Percentiles rank a stretch among this genome's conserved stretches.
phyloP scores from a whole-genome alignment of 2,888 invertebrate species.

The Arctia plantaginis region DNA sequence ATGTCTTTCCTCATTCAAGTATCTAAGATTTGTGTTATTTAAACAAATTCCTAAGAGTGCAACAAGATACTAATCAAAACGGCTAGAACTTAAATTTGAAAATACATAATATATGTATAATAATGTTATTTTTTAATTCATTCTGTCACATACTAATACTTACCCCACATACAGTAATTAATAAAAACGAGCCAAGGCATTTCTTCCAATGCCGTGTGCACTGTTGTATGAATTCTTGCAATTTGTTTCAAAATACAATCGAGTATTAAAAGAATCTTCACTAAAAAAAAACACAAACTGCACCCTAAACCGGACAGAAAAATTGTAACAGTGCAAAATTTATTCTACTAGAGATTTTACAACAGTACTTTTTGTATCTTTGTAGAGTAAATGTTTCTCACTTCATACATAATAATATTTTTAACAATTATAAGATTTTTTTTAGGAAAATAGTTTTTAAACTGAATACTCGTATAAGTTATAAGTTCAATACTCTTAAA shows the following conservation, averaged over 20 bases:
- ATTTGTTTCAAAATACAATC: constrained; percentile 6
- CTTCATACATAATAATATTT: not conserved
- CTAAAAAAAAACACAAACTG: not conserved
- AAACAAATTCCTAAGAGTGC: not conserved
- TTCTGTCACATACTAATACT: not conserved
- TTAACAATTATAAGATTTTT: too few relatives aligned
- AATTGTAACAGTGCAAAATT: not conserved
- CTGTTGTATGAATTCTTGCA: constrained; percentile 12
- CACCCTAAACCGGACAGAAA: not conserved
- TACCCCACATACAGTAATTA: constrained; percentile 1
- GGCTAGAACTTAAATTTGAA: not conserved
- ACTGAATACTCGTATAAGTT: too few relatives aligned
- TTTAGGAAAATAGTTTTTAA: too few relatives aligned
- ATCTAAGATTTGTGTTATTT: not conserved
- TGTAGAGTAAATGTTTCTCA: not conserved
- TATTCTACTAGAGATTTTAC: not conserved
- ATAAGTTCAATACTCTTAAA: too few relatives aligned
- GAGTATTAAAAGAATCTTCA: not conserved
- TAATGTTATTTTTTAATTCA: not conserved
- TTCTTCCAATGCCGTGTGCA: constrained; percentile 12
- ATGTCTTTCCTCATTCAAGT: not conserved
- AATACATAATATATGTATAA: not conserved
- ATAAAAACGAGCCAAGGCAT: constrained; percentile 6
- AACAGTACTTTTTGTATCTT: not conserved
- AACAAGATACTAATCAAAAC: not conserved